A percentile compares a stretch with the other conserved stretches of the same genome.
phyloP scores from a whole-genome alignment of 2,888 invertebrate species.

The Fragum whitleyi region DNA sequence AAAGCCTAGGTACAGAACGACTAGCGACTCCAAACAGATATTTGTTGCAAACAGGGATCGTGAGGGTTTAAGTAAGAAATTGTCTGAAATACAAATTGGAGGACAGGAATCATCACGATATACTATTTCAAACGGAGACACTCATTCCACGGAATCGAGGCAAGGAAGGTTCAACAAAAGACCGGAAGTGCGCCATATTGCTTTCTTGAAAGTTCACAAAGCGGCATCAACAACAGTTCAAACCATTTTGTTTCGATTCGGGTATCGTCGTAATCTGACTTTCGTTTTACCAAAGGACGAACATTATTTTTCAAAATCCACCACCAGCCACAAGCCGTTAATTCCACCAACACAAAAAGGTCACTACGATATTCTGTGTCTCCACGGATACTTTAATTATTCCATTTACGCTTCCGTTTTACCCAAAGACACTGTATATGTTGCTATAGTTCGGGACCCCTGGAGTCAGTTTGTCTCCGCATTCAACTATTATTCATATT shows the following conservation, averaged over 20 bases:
- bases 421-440: constrained; percentile 26
- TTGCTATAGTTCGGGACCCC: constrained; percentile 22
- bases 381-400: constrained; percentile 28
- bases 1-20: too few species aligned
- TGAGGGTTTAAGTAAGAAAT: too few species aligned
- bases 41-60: too few species aligned
- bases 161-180: too few species aligned
- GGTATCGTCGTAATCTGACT: not conserved
- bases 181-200: constrained; percentile 17
- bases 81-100: too few species aligned
- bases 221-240: constrained; percentile 21
- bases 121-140: too few species aligned
- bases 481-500: constrained; percentile 10
- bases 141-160: too few species aligned
- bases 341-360: not conserved
- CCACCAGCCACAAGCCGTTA: not conserved
- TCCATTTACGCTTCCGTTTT: constrained; percentile 15
- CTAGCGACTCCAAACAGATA: too few species aligned
- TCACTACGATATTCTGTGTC: constrained; percentile 21
- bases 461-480: constrained; percentile 18
- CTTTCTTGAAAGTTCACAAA: constrained; percentile 22
- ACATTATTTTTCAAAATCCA: constrained; percentile 17
- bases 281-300: constrained; percentile 15
- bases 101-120: too few species aligned
- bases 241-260: constrained; percentile 26